A percentile compares a stretch with the other conserved stretches of the same genome.
phyloP scores from a whole-genome alignment of 2,888 invertebrate species.

The Meloe dianella region DNA sequence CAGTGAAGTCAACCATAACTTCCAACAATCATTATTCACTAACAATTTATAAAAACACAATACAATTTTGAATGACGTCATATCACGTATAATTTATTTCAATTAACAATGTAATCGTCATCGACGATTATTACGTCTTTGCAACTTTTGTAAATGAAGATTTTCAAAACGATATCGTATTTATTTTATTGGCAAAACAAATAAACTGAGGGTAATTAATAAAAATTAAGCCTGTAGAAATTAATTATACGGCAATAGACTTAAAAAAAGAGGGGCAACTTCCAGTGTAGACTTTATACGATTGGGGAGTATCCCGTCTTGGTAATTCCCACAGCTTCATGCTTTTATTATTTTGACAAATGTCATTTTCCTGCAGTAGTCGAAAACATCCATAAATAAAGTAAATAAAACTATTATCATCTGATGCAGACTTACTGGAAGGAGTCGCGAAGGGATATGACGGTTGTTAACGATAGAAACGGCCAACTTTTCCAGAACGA shows the following conservation, averaged over 20 bases:
- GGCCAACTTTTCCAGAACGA: background rate
- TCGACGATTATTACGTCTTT: too few relatives aligned
- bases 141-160: too few relatives aligned
- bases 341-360: conserved; percentile 57
- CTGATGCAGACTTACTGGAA: conserved; percentile 16
- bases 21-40: background rate
- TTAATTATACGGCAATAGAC: background rate
- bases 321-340: conserved; percentile 36
- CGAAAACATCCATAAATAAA: conserved; percentile 60
- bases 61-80: background rate
- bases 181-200: too few relatives aligned
- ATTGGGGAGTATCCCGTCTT: background rate
- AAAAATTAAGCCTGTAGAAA: background rate
- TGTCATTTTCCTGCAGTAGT: conserved; percentile 56
- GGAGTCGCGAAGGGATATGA: conserved; percentile 15
- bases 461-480: conserved; percentile 8
- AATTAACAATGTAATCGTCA: too few relatives aligned
- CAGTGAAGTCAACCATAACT: conserved; percentile 25
- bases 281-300: background rate
- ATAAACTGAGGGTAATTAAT: background rate
- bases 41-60: background rate
- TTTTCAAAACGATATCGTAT: too few relatives aligned
- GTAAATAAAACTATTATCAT: conserved; percentile 53
- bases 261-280: too few relatives aligned
- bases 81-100: background rate